Evolutionary conservation across 2,888 invertebrate genomes (phyloP).

Genomic region (Eledone cirrhosa): DNA sequence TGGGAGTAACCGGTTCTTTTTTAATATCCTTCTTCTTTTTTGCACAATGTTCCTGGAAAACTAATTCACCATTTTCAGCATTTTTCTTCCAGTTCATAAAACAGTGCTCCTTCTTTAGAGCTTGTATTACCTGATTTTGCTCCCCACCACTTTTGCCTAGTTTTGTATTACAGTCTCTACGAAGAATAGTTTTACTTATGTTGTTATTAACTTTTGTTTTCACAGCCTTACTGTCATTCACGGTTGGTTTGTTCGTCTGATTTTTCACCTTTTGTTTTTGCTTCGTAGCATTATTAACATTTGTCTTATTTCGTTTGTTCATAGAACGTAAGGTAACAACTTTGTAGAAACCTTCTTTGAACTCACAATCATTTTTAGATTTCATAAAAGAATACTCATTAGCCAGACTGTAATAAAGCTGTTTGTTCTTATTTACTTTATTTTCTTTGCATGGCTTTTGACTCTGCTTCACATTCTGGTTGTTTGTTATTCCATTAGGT

Average conservation of each 20-base stretch:
- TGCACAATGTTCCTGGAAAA: background rate
- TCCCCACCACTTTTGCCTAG: too few species aligned
- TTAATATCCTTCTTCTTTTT: background rate
- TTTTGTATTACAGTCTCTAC: background rate
- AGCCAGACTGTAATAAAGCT: background rate
- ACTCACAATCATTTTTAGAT: background rate
- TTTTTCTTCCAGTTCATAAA: constrained; percentile 18
- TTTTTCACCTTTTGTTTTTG: background rate
- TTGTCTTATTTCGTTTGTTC: background rate
- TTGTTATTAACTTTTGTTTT: background rate
- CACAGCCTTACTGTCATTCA: background rate
- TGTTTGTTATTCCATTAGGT: too few species aligned
- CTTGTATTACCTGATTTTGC: background rate
- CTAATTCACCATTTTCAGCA: constrained; percentile 5
- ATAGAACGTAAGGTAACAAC: background rate
- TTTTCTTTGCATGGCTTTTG: too few species aligned
- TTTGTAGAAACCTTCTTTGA: background rate
- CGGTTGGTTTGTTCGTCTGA: background rate
- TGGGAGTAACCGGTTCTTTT: background rate
- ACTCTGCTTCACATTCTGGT: too few species aligned
- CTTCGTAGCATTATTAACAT: background rate
- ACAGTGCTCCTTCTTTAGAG: background rate
- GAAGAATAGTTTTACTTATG: background rate
- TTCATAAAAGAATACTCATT: background rate
- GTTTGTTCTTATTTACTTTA: background rate